Evolutionary conservation across 2,797 vertebrate genomes (phyloP).

Genomic region (Microchirus variegatus): DNA sequence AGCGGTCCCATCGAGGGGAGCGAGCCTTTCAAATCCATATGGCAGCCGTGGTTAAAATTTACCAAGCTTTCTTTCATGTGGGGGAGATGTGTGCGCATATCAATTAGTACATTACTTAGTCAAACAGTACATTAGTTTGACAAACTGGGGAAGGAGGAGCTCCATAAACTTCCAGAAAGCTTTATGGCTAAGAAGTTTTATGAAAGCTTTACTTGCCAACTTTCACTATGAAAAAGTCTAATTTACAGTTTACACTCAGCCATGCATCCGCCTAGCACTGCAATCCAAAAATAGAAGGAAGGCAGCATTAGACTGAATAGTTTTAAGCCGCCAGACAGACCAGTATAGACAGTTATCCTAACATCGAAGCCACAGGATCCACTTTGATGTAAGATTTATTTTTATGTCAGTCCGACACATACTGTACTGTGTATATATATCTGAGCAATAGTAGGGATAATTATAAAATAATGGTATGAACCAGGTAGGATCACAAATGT

Average conservation of each 20-base stretch:
- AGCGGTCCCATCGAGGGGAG: conserved; percentile 1
- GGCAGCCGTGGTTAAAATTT: conserved; percentile 32
- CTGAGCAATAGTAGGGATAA: conserved; percentile 10
- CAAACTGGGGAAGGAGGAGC: conserved; percentile 24
- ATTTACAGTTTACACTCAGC: conserved; percentile 7
- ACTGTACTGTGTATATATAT: not conserved
- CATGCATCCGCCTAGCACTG: conserved; percentile 2
- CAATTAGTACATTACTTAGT: conserved; percentile 28
- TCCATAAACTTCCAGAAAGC: conserved; percentile 33
- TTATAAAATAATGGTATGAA: conserved; percentile 1
- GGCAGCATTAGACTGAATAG: not conserved
- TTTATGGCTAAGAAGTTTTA: conserved; percentile 14
- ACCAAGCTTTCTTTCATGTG: conserved; percentile 20
- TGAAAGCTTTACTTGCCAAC: conserved; percentile 25
- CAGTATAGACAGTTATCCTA: not conserved
- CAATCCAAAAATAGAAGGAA: conserved; percentile 5
- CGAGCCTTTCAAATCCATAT: conserved; percentile 38
- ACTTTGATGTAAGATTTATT: conserved; percentile 21
- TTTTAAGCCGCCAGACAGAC: conserved; percentile 13
- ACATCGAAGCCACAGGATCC: conserved; percentile 3
- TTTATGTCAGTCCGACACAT: conserved; percentile 3
- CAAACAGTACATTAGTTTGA: conserved; percentile 34
- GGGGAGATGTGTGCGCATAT: conserved; percentile 15
- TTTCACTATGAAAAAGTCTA: conserved; percentile 13
- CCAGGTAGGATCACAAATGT: not conserved